Conservation (phyloP, 2,888 invertebrate genomes). For the Sympetrum striolatum region DNA sequence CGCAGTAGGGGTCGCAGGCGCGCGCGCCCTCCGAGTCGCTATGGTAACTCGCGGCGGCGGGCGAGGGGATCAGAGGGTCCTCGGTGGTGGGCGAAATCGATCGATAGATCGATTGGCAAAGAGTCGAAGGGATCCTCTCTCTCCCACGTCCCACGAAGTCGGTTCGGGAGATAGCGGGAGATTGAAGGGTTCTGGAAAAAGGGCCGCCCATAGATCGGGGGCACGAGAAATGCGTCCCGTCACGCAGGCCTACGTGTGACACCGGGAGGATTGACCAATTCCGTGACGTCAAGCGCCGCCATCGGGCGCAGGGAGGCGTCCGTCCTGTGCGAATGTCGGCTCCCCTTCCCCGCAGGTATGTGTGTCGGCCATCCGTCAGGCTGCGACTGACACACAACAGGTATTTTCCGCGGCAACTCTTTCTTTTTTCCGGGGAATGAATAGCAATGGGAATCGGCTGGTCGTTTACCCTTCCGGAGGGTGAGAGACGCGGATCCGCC, state of each 20-base stretch:
- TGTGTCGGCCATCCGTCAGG: slow-evolving; percentile 28
- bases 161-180: background rate
- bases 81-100: slow-evolving; percentile 25
- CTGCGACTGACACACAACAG: slow-evolving; percentile 43
- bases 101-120: slow-evolving; percentile 21
- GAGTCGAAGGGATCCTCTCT: slow-evolving; percentile 36
- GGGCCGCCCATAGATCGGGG: background rate
- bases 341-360: background rate
- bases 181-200: background rate
- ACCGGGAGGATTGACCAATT: slow-evolving; percentile 14
- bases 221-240: background rate
- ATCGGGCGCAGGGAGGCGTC: background rate
- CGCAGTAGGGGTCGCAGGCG: background rate
- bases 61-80: background rate
- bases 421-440: background rate
- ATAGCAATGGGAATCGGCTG: background rate
- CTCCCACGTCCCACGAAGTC: slow-evolving; percentile 3
- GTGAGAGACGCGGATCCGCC: background rate
- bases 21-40: slow-evolving; percentile 39
- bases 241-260: slow-evolving; percentile 21
- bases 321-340: background rate
- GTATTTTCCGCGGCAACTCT: background rate
- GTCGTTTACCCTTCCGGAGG: background rate
- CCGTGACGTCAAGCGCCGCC: background rate
- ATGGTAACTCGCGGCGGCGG: slow-evolving; percentile 25